Conservation (phyloP, 2,888 invertebrate genomes). For the Adela reaumurella region DNA sequence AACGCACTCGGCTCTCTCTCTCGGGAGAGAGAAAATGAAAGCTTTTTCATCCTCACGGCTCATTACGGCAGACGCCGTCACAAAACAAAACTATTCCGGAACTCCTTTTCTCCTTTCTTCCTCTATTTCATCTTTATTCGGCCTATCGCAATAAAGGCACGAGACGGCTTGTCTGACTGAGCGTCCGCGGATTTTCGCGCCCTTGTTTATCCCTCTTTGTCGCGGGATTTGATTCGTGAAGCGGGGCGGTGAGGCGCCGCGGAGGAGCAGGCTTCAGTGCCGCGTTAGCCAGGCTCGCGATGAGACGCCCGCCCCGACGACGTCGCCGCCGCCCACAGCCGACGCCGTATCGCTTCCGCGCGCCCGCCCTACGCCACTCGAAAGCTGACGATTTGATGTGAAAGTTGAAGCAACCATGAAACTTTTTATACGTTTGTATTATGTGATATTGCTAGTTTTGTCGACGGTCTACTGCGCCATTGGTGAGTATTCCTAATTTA, state of each 20-base stretch:
- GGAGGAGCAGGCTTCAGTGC: background rate
- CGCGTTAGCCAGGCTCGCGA: background rate
- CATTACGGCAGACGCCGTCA: background rate
- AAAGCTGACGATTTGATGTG: conserved; percentile 15
- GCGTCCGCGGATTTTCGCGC: conserved; percentile 44
- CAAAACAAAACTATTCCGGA: background rate
- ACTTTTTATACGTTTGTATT: conserved; percentile 51
- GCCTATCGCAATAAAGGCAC: conserved; percentile 32
- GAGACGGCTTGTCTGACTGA: conserved; percentile 56
- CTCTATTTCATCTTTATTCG: conserved; percentile 41
- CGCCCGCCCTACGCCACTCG: conserved; percentile 25
- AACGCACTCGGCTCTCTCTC: too few species aligned
- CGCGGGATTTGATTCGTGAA: conserved; percentile 19
- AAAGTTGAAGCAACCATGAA: conserved; percentile 34
- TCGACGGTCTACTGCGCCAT: conserved; percentile 38
- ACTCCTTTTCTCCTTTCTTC: conserved; percentile 34
- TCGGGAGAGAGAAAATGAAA: too few species aligned
- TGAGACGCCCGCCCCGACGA: conserved; percentile 33
- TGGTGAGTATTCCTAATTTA: conserved; percentile 27
- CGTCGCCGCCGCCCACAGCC: conserved; percentile 15
- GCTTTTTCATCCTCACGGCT: too few species aligned
- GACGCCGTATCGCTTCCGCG: background rate
- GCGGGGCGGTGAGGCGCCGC: conserved; percentile 11
- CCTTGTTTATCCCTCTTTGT: conserved; percentile 49
- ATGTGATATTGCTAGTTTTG: conserved; percentile 45